Base-by-base conservation (phyloP, 2,113 vertebrate genomes). In the Prolemur simus region DNA sequence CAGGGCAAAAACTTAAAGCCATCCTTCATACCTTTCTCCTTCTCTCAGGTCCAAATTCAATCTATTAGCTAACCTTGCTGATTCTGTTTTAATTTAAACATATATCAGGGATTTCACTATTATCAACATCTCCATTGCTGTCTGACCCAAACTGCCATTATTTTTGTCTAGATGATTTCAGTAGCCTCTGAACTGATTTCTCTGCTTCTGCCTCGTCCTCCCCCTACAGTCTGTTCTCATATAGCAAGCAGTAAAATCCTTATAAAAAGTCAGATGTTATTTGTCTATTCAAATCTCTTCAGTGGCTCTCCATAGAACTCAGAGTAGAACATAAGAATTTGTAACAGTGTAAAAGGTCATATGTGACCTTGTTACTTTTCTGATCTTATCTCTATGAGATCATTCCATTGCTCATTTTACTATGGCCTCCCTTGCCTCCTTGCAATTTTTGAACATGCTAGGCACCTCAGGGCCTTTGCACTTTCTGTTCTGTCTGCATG, bases 51-150 rank as follows among this genome's bases (percentile, higher is more conserved):
- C 42, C 60, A 94, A 66, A 52, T 42, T 39, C 39, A 76, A 8
- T 68, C 8, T 39, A 2, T 73, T 94, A 29, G 52, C 21, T 82
- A 76, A 87, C 25, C 12, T 52, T 54, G 68, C 66, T 91, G 58
- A 32, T 91, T 95, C 74, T 87, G 5, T 82, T 94, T 94, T 96
- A 52, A 76, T 94, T 94, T 96, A 52, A 76, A 49, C 80, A 66
- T 91, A 80, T 27, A 82, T 29, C n/a, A 14, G 66, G 39, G 34
- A 76, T 94, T 87, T 66, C 58, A 82, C 74, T 87, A 1, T 63
- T 93, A 80, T 52, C 74, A 49, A 49, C 6, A 47, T 86, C 34
- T 87, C 39, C 52, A 52, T 74, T 91, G 58, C 87, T 60, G 0
- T 68, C 74, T 87, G 66, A 87, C 52, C 39, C 60, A 82, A 49